Evolutionary conservation across 2,888 invertebrate genomes (phyloP).

Genomic region (Phoronis australis): DNA sequence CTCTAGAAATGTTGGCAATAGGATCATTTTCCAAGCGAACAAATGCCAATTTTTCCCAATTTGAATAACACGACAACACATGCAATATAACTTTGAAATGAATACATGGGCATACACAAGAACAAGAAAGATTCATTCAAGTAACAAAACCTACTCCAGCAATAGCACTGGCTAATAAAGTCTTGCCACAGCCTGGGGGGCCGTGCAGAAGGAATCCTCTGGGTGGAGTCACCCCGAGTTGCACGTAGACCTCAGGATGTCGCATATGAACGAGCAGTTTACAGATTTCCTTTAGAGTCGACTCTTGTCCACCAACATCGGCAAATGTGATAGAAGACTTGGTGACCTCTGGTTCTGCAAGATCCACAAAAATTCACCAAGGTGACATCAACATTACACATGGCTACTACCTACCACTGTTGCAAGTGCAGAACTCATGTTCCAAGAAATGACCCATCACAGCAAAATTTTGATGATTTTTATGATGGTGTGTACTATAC

Average conservation of each 20-base stretch:
- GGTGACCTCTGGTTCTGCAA: slow-evolving; percentile 26
- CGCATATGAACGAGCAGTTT: slow-evolving; percentile 78
- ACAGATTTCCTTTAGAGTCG: slow-evolving; percentile 62
- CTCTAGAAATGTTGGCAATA: no score
- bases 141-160: slow-evolving; percentile 50
- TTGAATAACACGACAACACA: background rate
- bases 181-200: slow-evolving; percentile 87
- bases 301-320: slow-evolving; percentile 77
- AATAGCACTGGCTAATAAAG: slow-evolving; percentile 55
- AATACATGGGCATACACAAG: no score
- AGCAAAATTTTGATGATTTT: no score
- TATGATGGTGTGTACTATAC: no score
- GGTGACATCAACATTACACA: background rate
- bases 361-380: background rate
- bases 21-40: no score
- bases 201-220: slow-evolving; percentile 90
- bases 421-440: no score
- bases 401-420: background rate
- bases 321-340: slow-evolving; percentile 59
- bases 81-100: no score
- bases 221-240: slow-evolving; percentile 79
- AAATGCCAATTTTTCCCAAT: no score
- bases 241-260: slow-evolving; percentile 81
- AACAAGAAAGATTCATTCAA: no score
- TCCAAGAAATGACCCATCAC: no score